A percentile compares a stretch with the other conserved stretches of the same genome.
Conservation (phyloP, 2,888 invertebrate species). For the Siphlonurus alternatus region DNA sequence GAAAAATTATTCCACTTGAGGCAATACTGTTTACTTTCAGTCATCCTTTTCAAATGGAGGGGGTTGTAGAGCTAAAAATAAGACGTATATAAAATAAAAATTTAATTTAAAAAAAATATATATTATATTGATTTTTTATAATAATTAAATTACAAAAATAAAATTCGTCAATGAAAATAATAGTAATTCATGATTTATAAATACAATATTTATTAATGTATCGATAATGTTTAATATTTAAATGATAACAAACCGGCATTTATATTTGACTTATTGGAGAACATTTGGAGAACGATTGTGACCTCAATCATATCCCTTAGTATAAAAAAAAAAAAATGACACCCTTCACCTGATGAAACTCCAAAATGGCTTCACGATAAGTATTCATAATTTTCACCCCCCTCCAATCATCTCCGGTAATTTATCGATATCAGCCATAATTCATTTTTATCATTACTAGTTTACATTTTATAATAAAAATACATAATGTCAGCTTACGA, state of each 20-base stretch:
- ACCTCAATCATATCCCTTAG: no score
- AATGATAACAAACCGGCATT: no score
- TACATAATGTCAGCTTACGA: not conserved
- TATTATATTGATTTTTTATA: no score
- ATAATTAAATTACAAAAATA: no score
- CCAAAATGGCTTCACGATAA: slow-evolving; percentile 1
- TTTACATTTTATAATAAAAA: not conserved
- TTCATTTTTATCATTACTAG: not conserved
- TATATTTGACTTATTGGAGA: no score
- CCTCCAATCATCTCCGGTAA: not conserved
- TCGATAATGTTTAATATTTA: no score
- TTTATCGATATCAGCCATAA: not conserved
- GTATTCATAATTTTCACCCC: not conserved
- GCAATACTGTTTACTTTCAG: slow-evolving; percentile 19
- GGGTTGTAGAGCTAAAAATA: slow-evolving; percentile 5
- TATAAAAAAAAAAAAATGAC: no score
- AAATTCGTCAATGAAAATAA: no score
- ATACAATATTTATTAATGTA: no score
- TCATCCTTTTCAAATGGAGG: not conserved
- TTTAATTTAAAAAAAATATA: slow-evolving; percentile 7
- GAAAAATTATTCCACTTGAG: slow-evolving; percentile 23
- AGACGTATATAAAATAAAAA: slow-evolving; percentile 7
- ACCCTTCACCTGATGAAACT: not conserved
- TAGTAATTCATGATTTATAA: no score
- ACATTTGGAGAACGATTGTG: no score